Evolutionary conservation across 2,113 vertebrate genomes (phyloP).

Genomic region (Stegastes partitus): DNA sequence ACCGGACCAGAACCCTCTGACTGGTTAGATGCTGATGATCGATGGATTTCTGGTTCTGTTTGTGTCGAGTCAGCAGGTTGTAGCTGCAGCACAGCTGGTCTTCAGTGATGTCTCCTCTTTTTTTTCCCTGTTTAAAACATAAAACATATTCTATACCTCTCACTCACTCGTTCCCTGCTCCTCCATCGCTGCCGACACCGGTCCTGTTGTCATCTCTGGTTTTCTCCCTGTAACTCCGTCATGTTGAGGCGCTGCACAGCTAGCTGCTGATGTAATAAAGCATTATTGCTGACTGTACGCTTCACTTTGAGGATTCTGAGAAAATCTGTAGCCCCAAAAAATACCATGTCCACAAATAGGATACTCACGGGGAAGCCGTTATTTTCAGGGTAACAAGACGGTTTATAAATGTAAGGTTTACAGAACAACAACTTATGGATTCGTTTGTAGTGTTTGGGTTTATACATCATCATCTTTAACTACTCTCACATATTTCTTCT

Average conservation of each 20-base stretch:
- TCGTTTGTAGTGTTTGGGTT: no score
- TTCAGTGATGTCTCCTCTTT: conserved; percentile 53
- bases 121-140: conserved; percentile 46
- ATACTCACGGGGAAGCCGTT: not conserved
- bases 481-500: no score
- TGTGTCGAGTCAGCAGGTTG: conserved; percentile 58
- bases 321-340: conserved; percentile 26
- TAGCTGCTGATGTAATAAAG: conserved; percentile 49
- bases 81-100: conserved; percentile 40
- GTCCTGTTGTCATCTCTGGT: conserved; percentile 11
- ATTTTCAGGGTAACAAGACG: not conserved
- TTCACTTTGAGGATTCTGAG: conserved; percentile 22
- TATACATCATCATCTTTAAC: no score
- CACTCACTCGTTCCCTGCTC: not conserved
- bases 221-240: conserved; percentile 18
- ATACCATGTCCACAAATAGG: conserved; percentile 27
- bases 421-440: no score
- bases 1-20: conserved; percentile 10
- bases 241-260: conserved; percentile 8
- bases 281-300: conserved; percentile 35
- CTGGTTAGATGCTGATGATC: conserved; percentile 52
- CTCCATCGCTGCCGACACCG: not conserved
- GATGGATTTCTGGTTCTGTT: conserved; percentile 44
- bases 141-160: conserved; percentile 52
- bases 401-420: no score